These are phyloP conservation scores for Chromoteleia sp. DNA, from an alignment of 2,888 invertebrate genomes.

Conservation along the genomic window DNA sequence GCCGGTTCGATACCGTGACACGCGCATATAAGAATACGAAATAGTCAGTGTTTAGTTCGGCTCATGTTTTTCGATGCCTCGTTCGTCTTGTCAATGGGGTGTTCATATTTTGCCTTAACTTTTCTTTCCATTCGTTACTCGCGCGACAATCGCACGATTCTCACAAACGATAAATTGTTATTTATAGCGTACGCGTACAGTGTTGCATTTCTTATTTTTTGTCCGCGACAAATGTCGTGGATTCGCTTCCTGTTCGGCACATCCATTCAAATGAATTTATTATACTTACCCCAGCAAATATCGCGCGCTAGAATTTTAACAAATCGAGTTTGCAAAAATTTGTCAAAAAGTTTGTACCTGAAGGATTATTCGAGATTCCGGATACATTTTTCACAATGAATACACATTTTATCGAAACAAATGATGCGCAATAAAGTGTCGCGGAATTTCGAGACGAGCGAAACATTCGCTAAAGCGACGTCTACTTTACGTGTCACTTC, in stretches of 20 bases:
- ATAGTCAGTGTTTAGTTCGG: slow-evolving; percentile 43
- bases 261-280: slow-evolving; percentile 60
- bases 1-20: slow-evolving; percentile 7
- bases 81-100: slow-evolving; percentile 62
- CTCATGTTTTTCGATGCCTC: slow-evolving; percentile 42
- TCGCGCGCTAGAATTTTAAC: slow-evolving; percentile 43
- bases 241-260: slow-evolving; percentile 44
- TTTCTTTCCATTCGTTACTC: slow-evolving; percentile 44
- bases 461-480: slow-evolving; percentile 21
- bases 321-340: slow-evolving; percentile 60
- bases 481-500: slow-evolving; percentile 22
- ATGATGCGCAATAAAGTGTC: slow-evolving; percentile 35
- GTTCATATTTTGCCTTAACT: slow-evolving; percentile 53
- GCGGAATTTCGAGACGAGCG: slow-evolving; percentile 18
- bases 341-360: slow-evolving; percentile 49
- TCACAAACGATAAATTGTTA: slow-evolving; percentile 67
- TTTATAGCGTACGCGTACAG: slow-evolving; percentile 57
- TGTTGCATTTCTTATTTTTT: slow-evolving; percentile 43
- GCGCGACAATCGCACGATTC: slow-evolving; percentile 37
- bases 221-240: slow-evolving; percentile 58
- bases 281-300: slow-evolving; percentile 51
- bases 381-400: slow-evolving; percentile 42
- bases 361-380: slow-evolving; percentile 44
- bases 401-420: slow-evolving; percentile 51
- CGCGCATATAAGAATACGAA: slow-evolving; percentile 35